phyloP scores from a whole-genome alignment of 2,888 invertebrate species.

The Tetranychus truncatus region DNA sequence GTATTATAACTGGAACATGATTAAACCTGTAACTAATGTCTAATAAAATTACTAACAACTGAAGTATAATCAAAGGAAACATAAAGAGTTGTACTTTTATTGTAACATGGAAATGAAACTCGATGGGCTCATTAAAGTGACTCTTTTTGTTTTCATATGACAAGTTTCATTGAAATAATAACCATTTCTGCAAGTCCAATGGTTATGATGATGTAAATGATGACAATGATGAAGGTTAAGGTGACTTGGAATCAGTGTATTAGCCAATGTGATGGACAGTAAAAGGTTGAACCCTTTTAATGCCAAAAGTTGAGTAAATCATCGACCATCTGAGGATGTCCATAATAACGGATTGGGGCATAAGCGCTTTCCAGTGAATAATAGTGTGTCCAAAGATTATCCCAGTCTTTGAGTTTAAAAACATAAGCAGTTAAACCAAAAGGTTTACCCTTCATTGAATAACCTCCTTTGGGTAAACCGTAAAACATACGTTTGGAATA shows the following conservation, averaged over 20 bases:
- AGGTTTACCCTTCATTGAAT: slow-evolving; percentile 15
- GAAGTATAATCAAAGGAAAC: too few species aligned
- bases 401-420: slow-evolving; percentile 5
- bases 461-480: slow-evolving; percentile 19
- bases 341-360: neutral
- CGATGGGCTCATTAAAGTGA: too few species aligned
- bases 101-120: too few species aligned
- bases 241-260: too few species aligned
- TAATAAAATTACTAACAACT: too few species aligned
- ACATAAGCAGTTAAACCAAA: slow-evolving; percentile 16
- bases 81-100: too few species aligned
- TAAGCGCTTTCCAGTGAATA: slow-evolving; percentile 5
- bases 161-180: too few species aligned
- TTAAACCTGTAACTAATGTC: too few species aligned
- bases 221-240: neutral
- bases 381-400: slow-evolving; percentile 9
- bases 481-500: slow-evolving; percentile 14
- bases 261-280: too few species aligned
- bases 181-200: neutral
- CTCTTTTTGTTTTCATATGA: too few species aligned
- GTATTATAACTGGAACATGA: too few species aligned
- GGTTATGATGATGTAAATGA: neutral
- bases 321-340: slow-evolving; percentile 2
- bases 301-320: slow-evolving; percentile 9
- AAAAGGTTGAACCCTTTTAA: neutral